Conservation (phyloP, 2,113 vertebrate species). For the Lasiurus cinereus region DNA sequence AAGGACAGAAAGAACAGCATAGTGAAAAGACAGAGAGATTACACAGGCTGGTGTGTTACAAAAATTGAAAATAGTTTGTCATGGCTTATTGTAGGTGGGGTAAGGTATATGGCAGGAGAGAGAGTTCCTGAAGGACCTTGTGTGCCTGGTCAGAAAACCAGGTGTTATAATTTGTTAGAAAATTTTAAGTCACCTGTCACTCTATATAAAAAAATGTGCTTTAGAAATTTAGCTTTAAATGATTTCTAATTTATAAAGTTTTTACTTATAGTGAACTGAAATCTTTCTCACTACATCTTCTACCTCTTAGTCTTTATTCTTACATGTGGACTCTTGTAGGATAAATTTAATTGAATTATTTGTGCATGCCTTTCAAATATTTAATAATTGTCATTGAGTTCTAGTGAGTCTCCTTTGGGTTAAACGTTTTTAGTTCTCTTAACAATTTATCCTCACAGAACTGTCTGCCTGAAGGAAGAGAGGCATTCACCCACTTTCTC, state of each 20-base stretch:
- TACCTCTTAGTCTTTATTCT: constrained; percentile 18
- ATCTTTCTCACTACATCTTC: constrained; percentile 9
- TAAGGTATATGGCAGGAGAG: background rate
- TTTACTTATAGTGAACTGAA: background rate
- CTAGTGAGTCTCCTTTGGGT: background rate
- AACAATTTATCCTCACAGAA: background rate
- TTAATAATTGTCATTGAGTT: background rate
- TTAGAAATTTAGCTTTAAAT: constrained; percentile 50
- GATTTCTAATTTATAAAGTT: constrained; percentile 34
- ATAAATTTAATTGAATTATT: background rate
- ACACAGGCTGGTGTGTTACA: background rate
- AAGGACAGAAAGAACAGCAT: constrained; percentile 3
- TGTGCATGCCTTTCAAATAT: constrained; percentile 2
- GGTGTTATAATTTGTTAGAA: background rate
- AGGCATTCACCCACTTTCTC: background rate
- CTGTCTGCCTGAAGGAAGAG: background rate
- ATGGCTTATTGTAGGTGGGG: background rate
- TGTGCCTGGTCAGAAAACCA: background rate
- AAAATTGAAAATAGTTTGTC: background rate
- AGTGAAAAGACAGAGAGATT: background rate
- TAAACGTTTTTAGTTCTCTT: constrained; percentile 35
- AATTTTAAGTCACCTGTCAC: background rate
- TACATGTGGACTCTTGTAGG: background rate
- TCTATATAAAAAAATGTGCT: background rate
- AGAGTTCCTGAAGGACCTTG: background rate